Conservation (phyloP, 2,113 vertebrate species). For the Siniperca knerii region DNA sequence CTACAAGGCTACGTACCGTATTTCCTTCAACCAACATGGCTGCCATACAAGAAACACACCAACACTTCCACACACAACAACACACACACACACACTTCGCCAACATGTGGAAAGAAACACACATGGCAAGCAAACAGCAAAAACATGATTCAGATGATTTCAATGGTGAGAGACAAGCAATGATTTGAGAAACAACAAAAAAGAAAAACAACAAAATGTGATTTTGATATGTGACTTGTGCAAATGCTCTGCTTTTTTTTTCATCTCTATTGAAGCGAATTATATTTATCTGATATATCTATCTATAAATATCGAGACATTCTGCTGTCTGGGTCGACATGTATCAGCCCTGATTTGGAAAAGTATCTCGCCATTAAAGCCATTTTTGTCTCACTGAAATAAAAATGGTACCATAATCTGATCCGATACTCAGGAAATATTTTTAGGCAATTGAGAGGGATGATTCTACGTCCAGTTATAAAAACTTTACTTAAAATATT, state of each 20-base stretch:
- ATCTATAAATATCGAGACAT: slow-evolving; percentile 57
- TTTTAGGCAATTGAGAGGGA: slow-evolving; percentile 1
- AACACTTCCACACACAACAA: slow-evolving; percentile 2
- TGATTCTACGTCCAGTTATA: background rate
- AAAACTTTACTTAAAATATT: background rate
- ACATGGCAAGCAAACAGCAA: slow-evolving; percentile 43
- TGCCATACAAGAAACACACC: slow-evolving; percentile 6
- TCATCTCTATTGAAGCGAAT: slow-evolving; percentile 15
- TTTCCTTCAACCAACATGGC: slow-evolving; percentile 9
- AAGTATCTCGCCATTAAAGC: slow-evolving; percentile 53
- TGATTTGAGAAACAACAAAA: slow-evolving; percentile 30
- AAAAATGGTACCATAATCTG: background rate
- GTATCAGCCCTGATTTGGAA: slow-evolving; percentile 18
- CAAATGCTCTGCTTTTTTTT: slow-evolving; percentile 59
- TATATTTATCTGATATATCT: slow-evolving; percentile 3
- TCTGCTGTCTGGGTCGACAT: slow-evolving; percentile 60
- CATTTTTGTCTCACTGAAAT: background rate
- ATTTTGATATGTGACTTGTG: slow-evolving; percentile 63
- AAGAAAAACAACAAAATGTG: background rate
- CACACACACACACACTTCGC: slow-evolving; percentile 25
- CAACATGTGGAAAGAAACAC: slow-evolving; percentile 52
- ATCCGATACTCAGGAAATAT: background rate
- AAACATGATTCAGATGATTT: slow-evolving; percentile 59
- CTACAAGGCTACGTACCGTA: background rate
- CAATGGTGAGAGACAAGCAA: slow-evolving; percentile 39